Conservation (phyloP, 2,113 vertebrate genomes). For the Diglossa brunneiventris region DNA sequence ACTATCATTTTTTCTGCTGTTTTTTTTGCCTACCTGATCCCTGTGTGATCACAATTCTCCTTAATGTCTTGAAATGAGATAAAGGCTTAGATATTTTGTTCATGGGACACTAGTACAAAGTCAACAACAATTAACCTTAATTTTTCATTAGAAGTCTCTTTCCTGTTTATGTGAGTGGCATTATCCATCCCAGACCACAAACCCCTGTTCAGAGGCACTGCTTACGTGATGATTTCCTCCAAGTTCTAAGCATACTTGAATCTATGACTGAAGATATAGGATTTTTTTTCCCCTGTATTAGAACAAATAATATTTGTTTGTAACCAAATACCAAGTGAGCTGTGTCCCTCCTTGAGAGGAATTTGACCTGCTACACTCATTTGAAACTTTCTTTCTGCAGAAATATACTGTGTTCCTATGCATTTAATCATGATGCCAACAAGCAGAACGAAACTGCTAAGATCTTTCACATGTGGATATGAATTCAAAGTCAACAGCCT, state of each 20-base stretch:
- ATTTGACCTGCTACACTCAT: not conserved
- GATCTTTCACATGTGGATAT: not conserved
- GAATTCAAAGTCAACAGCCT: not conserved
- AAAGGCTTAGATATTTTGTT: not conserved
- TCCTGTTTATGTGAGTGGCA: fast-evolving
- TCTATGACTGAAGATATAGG: not conserved
- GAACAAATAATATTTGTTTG: not conserved
- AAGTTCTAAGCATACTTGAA: not conserved
- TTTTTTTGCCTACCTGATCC: not conserved
- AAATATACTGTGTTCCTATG: not conserved
- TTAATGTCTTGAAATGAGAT: not conserved
- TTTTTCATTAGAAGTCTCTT: not conserved
- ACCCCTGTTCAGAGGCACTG: not conserved
- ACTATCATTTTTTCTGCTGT: not conserved
- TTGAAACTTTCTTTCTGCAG: not conserved
- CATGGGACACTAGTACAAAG: not conserved
- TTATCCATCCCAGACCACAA: not conserved
- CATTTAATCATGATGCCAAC: not conserved
- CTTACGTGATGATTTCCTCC: not conserved
- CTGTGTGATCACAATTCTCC: not conserved
- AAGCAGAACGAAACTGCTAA: not conserved
- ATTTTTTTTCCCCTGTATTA: not conserved
- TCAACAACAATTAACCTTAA: not conserved
- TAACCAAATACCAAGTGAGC: not conserved
- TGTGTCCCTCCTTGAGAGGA: not conserved